A percentile compares a stretch with the other conserved stretches of the same genome.
These are phyloP conservation scores for Pitangus sulphuratus DNA, from an alignment of 2,797 vertebrate species.

Conservation along the genomic window DNA sequence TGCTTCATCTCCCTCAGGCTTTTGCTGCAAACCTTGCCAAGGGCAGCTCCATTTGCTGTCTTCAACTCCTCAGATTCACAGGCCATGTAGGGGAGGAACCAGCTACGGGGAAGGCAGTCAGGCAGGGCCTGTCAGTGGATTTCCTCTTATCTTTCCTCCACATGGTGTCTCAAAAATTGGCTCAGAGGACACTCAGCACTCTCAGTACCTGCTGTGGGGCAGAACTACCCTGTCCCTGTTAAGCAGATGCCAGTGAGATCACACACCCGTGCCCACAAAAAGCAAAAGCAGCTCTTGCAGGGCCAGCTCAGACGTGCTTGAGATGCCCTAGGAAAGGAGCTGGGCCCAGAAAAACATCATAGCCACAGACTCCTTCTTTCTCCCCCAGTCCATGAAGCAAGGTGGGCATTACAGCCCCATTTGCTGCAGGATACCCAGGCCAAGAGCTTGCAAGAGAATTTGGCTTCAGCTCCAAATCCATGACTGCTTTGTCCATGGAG, in stretches of 20 bases:
- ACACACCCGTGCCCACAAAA: neutral
- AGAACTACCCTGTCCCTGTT: neutral
- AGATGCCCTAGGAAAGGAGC: neutral
- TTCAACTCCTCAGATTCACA: neutral
- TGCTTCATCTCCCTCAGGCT: constrained; percentile 20
- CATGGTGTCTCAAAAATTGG: neutral
- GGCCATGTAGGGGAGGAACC: neutral
- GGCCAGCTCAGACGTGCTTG: neutral
- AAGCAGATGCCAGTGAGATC: neutral
- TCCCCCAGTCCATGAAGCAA: neutral
- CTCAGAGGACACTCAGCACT: neutral
- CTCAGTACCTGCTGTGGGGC: neutral
- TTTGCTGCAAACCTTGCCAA: constrained; percentile 12
- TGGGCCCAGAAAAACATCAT: neutral
- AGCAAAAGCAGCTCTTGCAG: neutral
- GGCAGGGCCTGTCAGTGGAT: neutral
- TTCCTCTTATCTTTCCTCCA: neutral
- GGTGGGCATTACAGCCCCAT: neutral
- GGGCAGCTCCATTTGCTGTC: constrained; percentile 4
- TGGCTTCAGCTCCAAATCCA: neutral
- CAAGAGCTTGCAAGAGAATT: neutral
- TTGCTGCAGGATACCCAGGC: neutral
- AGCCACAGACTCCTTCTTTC: neutral
- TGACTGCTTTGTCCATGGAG: neutral
- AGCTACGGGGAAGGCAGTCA: neutral